phyloP scores from a whole-genome alignment of 2,797 vertebrate species.

The Pangasius larnaudii region DNA sequence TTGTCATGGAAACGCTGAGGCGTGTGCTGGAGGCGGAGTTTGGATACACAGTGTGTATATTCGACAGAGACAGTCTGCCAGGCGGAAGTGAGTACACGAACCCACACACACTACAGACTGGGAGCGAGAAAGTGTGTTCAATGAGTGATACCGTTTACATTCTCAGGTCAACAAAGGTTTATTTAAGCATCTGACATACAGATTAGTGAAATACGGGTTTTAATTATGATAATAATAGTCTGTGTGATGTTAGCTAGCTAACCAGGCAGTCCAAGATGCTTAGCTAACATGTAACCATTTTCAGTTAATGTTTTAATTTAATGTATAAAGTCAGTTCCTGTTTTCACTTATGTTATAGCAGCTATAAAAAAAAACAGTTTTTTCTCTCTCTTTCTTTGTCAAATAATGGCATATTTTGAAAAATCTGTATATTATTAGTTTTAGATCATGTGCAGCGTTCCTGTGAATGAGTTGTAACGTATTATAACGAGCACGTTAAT shows the following conservation, averaged over 20 bases:
- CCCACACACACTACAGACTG: background rate
- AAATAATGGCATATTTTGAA: background rate
- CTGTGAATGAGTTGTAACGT: too few species aligned
- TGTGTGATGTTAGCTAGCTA: background rate
- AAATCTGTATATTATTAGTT: too few species aligned
- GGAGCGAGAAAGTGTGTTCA: background rate
- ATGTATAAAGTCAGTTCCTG: too few species aligned
- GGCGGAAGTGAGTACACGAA: constrained; percentile 89
- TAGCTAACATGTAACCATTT: too few species aligned
- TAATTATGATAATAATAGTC: background rate
- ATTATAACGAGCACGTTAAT: too few species aligned
- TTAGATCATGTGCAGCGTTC: too few species aligned
- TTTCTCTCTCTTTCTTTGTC: background rate
- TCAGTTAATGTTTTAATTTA: too few species aligned
- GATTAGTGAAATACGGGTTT: background rate
- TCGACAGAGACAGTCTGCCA: constrained; percentile 93
- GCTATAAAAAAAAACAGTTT: too few species aligned
- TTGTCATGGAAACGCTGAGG: constrained; percentile 87
- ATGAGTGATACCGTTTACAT: background rate
- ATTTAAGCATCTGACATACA: too few species aligned
- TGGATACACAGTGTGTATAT: constrained; percentile 94
- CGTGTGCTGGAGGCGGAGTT: constrained; percentile 90
- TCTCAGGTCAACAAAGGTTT: background rate
- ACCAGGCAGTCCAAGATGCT: background rate
- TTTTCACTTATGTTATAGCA: too few species aligned